phyloP scores from a whole-genome alignment of 2,797 vertebrate species.

The Danio kyathit region DNA sequence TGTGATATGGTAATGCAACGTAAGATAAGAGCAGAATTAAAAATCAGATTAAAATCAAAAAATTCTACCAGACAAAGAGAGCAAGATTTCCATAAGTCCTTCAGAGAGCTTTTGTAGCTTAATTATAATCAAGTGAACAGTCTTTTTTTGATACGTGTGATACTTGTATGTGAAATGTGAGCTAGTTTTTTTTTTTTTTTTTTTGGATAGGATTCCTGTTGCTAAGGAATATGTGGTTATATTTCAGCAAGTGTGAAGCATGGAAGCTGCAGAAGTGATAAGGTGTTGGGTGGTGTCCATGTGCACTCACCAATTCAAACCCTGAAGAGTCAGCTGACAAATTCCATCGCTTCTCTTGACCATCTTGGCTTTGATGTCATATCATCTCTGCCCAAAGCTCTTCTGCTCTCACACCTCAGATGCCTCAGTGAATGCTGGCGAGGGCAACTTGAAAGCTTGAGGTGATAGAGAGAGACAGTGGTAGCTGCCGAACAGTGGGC shows the following conservation, averaged over 20 bases:
- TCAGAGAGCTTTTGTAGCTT: slow-evolving; percentile 65
- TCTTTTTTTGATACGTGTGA: slow-evolving; percentile 27
- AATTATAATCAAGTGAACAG: slow-evolving; percentile 72
- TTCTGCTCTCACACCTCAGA: slow-evolving; percentile 69
- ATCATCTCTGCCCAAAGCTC: slow-evolving; percentile 74
- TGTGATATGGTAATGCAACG: not conserved
- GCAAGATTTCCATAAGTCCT: slow-evolving; percentile 58
- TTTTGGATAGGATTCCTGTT: not conserved
- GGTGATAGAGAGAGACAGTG: slow-evolving; percentile 44
- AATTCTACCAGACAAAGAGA: slow-evolving; percentile 52
- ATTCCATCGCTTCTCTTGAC: slow-evolving; percentile 46
- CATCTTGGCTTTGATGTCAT: slow-evolving; percentile 74
- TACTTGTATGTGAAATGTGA: not conserved
- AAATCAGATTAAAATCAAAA: not conserved
- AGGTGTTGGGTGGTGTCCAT: slow-evolving; percentile 35
- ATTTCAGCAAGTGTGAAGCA: not conserved
- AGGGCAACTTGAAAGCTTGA: slow-evolving; percentile 37
- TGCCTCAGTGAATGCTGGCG: slow-evolving; percentile 58
- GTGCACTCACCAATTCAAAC: slow-evolving; percentile 36
- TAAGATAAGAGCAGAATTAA: slow-evolving; percentile 26
- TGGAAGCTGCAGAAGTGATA: slow-evolving; percentile 11
- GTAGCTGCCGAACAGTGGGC: slow-evolving; percentile 65
- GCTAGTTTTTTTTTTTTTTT: not conserved
- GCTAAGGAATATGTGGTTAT: not conserved
- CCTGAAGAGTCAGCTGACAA: slow-evolving; percentile 42